Conservation (phyloP, 92 coral and sea anemone species). For the Plumapathes pennacea region DNA sequence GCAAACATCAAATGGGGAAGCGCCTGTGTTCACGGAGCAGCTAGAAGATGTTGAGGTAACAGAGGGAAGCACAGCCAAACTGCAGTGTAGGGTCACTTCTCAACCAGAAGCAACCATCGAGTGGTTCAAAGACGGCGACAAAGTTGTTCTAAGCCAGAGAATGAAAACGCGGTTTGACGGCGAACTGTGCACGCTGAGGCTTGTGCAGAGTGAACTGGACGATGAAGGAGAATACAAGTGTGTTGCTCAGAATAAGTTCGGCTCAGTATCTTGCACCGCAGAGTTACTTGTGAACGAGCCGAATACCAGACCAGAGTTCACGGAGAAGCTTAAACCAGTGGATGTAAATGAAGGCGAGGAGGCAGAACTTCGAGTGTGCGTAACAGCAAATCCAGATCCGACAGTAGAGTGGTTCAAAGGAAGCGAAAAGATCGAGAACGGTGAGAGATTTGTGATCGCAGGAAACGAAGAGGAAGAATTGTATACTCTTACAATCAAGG, state of each 20-base stretch:
- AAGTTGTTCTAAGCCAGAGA: conserved; percentile 64
- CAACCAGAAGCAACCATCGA: conserved; percentile 80
- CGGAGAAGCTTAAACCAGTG: conserved; percentile 49
- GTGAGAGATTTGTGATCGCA: conserved; percentile 45
- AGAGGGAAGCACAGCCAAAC: conserved; percentile 74
- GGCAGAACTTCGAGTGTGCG: conserved; percentile 58
- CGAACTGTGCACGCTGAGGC: conserved; percentile 62
- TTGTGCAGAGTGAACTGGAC: conserved; percentile 60
- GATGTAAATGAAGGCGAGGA: conserved; percentile 72
- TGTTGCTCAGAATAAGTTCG: conserved; percentile 75
- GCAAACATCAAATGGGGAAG: conserved; percentile 52
- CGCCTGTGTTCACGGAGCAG: conserved; percentile 72
- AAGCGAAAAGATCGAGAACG: conserved; percentile 68
- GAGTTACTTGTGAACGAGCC: conserved; percentile 77
- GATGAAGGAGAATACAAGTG: conserved; percentile 68
- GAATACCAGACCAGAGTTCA: conserved; percentile 55
- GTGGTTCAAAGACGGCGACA: conserved; percentile 85
- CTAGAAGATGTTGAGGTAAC: conserved; percentile 66
- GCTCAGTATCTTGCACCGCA: conserved; percentile 74
- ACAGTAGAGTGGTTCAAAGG: conserved; percentile 83
- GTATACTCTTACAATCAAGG: conserved; percentile 52
- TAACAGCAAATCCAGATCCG: conserved; percentile 88
- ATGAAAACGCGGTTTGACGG: conserved; percentile 63
- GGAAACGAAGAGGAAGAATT: conserved; percentile 53
- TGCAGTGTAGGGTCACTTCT: conserved; percentile 76